Base-by-base conservation (phyloP, 2,113 vertebrate genomes). In the Ptilorrhoa leucosticta region DNA sequence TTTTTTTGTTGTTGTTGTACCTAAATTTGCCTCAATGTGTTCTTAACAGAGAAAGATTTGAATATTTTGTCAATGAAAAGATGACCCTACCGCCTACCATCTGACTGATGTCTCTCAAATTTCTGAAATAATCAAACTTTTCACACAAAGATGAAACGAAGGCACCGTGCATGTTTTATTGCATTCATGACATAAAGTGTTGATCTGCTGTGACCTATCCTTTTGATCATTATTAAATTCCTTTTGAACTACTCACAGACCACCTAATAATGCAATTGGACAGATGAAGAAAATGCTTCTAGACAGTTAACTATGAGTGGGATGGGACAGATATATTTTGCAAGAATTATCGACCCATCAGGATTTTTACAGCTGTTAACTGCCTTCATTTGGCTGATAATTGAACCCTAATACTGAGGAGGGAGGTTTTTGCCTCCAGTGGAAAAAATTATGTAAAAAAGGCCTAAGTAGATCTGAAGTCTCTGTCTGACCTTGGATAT, bases 81-180 rank as follows among this genome's bases (percentile, higher is more conserved):
- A 65, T 57, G 8, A 57, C 22, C 50, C 42, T 65, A 4, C 16
- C 73, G 9, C 9, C 35, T 51, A 21, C 21, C 54, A 81, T 78
- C 42, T 48, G 21, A 13, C 10, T 13, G 27, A 51, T 14, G 1
- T 40, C 7, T 53, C 22, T 39, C 15, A n/a, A 15, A 30, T 69
- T 86, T 86, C 48, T 80, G 14, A 80, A 88, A 44, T 22, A 45
- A 60, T 22, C 7, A 58, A 24, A 65, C 3, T 30, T 76, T 85
- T 68, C 42, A 30, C 7, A 84, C 7, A 10, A 9, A 26, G 8
- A n/a, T 13, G 6, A 66, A 69, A 58, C 6, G 58, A 87, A 92
- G 31, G 17, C 10, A 22, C 7, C 0, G 0, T 56, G 12, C 18
- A 8, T 54, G 35, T 45, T 68, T 77, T 30, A 28, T n/a, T 84